phyloP scores from a whole-genome alignment of 2,888 invertebrate species.

The Dexiosoma caninum region DNA sequence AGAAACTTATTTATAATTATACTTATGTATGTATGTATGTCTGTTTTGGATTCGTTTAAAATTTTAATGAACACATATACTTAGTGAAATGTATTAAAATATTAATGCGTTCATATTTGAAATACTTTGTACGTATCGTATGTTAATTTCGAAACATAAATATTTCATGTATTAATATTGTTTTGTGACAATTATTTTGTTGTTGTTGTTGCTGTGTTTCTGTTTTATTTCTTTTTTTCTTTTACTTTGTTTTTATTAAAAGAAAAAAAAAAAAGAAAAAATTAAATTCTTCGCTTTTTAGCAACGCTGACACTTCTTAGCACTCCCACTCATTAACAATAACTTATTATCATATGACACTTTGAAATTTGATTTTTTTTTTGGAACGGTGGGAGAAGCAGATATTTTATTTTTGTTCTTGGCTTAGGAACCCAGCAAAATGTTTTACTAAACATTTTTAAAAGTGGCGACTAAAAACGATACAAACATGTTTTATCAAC shows the following conservation, averaged over 20 bases:
- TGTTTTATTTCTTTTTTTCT: not conserved
- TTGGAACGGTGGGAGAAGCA: not conserved
- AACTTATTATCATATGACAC: conserved; percentile 53
- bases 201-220: not conserved
- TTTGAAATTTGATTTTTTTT: not conserved
- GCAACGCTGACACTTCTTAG: conserved; percentile 48
- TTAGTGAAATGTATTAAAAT: not conserved
- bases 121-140: not conserved
- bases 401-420: not conserved
- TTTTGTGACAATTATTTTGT: not conserved
- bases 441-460: not conserved
- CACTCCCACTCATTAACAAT: conserved; percentile 54
- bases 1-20: not conserved
- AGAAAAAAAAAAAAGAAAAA: too few species aligned
- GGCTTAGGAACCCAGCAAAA: not conserved
- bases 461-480: too few species aligned
- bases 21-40: not conserved
- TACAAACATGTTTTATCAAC: too few species aligned
- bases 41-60: not conserved
- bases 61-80: not conserved
- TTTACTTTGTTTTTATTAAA: too few species aligned
- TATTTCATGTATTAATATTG: not conserved
- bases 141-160: not conserved
- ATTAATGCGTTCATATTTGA: not conserved
- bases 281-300: conserved; percentile 41